Conservation (phyloP, 1,140 invertebrate species). For the Mamestra configurata region DNA sequence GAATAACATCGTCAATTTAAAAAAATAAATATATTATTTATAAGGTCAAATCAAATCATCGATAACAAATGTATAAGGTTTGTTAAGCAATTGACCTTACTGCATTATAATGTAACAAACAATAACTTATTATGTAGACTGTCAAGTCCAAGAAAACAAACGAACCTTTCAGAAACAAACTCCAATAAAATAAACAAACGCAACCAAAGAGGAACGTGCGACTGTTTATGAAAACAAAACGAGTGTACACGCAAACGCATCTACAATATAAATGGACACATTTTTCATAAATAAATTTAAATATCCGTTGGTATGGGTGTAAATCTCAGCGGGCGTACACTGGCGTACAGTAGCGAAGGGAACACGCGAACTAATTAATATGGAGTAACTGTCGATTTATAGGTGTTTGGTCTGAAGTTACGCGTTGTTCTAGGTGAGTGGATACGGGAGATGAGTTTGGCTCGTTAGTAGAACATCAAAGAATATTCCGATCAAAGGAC, state of each 20-base stretch:
- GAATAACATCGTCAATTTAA: too few species aligned
- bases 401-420: constrained; percentile 73
- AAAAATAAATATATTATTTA: too few species aligned
- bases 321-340: constrained; percentile 74
- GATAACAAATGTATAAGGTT: too few species aligned
- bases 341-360: constrained; percentile 75
- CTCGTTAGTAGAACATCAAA: not conserved
- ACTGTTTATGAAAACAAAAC: constrained; percentile 47
- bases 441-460: constrained; percentile 49
- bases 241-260: constrained; percentile 46
- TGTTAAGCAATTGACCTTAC: not conserved
- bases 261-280: constrained; percentile 65
- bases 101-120: not conserved
- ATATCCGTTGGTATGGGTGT: constrained; percentile 58
- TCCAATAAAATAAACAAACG: constrained; percentile 29
- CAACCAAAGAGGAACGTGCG: constrained; percentile 19
- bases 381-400: constrained; percentile 84
- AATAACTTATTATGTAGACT: not conserved
- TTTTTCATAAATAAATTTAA: constrained; percentile 86
- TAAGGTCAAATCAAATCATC: too few species aligned
- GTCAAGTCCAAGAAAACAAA: not conserved
- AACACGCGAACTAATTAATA: constrained; percentile 86
- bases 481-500: not conserved
- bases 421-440: constrained; percentile 62
- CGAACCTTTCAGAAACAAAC: constrained; percentile 6